Conservation (phyloP, 1,140 invertebrate genomes). For the Heterodera carotae region DNA sequence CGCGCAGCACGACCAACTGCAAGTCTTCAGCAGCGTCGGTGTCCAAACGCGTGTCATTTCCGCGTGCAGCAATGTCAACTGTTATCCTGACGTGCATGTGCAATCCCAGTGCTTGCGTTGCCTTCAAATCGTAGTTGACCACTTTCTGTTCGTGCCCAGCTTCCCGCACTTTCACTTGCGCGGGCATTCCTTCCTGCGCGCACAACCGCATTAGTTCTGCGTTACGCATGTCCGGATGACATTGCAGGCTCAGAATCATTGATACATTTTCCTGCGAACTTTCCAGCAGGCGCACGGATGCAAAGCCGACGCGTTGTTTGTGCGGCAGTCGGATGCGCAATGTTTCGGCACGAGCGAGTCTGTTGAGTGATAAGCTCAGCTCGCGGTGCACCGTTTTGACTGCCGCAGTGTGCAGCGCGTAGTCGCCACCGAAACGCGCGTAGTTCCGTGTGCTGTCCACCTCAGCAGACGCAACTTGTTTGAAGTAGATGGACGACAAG, state of each 20-base stretch:
- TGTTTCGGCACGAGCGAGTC: constrained; percentile 28
- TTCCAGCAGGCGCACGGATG: constrained; percentile 34
- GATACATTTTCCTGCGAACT: constrained; percentile 37
- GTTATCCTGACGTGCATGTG: constrained; percentile 14
- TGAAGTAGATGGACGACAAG: constrained; percentile 48
- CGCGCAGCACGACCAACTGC: constrained; percentile 30
- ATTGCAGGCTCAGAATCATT: constrained; percentile 16
- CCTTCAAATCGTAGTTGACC: constrained; percentile 42
- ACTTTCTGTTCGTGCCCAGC: constrained; percentile 24
- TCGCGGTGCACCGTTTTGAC: constrained; percentile 37
- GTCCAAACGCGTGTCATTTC: constrained; percentile 41
- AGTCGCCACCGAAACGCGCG: constrained; percentile 50
- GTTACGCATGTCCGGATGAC: neutral
- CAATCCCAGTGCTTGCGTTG: constrained; percentile 12
- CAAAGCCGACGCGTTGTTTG: constrained; percentile 32
- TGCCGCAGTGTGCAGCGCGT: constrained; percentile 50
- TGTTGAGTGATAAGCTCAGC: constrained; percentile 40
- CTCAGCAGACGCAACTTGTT: constrained; percentile 8
- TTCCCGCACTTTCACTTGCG: constrained; percentile 25
- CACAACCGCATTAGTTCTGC: constrained; percentile 27
- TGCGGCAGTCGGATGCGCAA: constrained; percentile 37
- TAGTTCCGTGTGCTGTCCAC: constrained; percentile 28
- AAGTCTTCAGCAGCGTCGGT: constrained; percentile 57
- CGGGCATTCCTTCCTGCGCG: constrained; percentile 22
- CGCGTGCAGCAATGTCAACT: constrained; percentile 39